phyloP scores from a whole-genome alignment of 1,140 invertebrate genomes.

The Drosophila subobscura region DNA sequence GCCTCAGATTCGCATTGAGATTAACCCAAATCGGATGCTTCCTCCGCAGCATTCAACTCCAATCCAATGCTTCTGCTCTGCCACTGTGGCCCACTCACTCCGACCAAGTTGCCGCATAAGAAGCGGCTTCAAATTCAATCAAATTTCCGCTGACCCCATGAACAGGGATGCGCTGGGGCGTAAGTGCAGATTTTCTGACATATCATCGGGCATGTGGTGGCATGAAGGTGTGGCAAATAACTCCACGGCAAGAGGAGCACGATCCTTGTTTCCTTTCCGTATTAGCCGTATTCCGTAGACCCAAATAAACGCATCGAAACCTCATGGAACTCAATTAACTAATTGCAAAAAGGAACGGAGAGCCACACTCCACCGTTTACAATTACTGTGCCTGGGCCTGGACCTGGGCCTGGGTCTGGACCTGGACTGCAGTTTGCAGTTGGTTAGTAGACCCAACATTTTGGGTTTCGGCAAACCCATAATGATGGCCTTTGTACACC shows the following conservation, averaged over 20 bases:
- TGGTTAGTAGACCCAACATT: no score
- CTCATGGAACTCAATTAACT: slow-evolving; percentile 10
- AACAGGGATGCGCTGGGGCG: no score
- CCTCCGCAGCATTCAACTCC: slow-evolving; percentile 27
- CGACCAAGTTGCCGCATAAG: neutral
- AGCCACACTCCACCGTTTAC: no score
- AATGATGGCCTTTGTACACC: slow-evolving; percentile 10
- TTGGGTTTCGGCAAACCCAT: neutral
- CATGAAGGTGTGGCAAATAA: no score
- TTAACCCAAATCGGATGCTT: slow-evolving; percentile 69
- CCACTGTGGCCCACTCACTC: no score
- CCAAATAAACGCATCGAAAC: no score
- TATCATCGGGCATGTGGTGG: neutral
- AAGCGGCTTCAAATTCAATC: slow-evolving; percentile 37
- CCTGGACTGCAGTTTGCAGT: no score
- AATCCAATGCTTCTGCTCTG: neutral
- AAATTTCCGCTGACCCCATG: slow-evolving; percentile 60
- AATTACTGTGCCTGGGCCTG: no score
- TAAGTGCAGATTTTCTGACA: slow-evolving; percentile 17
- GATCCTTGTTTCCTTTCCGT: no score
- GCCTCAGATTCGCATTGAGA: slow-evolving; percentile 64
- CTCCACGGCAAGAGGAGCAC: no score
- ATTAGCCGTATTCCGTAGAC: no score
- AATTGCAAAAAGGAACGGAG: neutral
- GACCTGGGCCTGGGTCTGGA: no score